Base-by-base conservation (phyloP, 2,113 vertebrate genomes). In the Ginglymostoma cirratum region DNA sequence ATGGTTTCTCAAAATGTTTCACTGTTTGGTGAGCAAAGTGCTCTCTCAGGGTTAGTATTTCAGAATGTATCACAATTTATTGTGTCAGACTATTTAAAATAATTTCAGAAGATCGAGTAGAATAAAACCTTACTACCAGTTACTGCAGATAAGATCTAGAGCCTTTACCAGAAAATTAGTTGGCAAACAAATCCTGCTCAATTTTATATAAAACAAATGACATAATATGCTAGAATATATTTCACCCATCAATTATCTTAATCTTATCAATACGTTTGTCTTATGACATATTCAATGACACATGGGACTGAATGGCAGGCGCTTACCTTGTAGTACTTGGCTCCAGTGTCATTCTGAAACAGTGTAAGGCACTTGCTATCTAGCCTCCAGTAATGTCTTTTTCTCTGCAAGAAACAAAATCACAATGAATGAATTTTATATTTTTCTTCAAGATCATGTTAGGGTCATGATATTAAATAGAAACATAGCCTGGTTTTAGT, bases 331-430 rank as follows among this genome's bases (percentile, higher is more conserved):
- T 99, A 99, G 97, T 98, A 99, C 97, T 99, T 99, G 97, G 99
- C 98, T 97, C 98, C 99, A 70, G 98, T 98, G 97, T 99, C 99
- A 89, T 99, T 99, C 97, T 99, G 99, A 98, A 99, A 99, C 19
- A 99, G 97, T 1, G 98, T 99, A 96, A 99, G 97, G 97, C 98
- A 99, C 97, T 99, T 99, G 98, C 99, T 99, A 97, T 99, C 99
- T 97, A 99, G 97, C 96, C 99, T 98, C 99, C 99, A 99, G 96
- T 99, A 99, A 98, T 99, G 99, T 96, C 99, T 98, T 97, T 99
- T 99, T 97, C 99, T 98, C 99, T 99, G 97, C 96, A 97, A 97
- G 96, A 98, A 8, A 96, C 38, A 96, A 0, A 80, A 96, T 95
- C 69, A 48, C 27, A 52, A n/a, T 52, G 14, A 76, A 95, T 95